Evolutionary conservation across 2,797 vertebrate species (phyloP).

Genomic region (Spinibarbus caldwelli): DNA sequence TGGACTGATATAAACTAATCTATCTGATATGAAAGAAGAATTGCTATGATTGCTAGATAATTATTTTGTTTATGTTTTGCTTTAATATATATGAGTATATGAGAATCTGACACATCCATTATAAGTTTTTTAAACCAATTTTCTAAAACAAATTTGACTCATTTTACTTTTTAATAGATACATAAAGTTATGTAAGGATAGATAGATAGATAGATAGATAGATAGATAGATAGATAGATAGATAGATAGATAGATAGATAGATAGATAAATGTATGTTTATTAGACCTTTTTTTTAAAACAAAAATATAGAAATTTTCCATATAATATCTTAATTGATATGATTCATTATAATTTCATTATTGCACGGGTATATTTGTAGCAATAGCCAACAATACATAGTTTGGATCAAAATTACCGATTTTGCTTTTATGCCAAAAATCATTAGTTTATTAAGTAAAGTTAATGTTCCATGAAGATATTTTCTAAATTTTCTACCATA

Average conservation of each 20-base stretch:
- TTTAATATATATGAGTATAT: not conserved
- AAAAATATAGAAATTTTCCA: too few relatives aligned
- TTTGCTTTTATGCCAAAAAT: too few relatives aligned
- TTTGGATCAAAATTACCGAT: too few relatives aligned
- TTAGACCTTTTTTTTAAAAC: too few relatives aligned
- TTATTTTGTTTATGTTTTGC: not conserved
- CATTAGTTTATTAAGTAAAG: too few relatives aligned
- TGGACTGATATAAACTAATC: not conserved
- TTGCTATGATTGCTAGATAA: not conserved
- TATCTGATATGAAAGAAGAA: not conserved
- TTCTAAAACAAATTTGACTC: not conserved
- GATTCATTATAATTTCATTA: too few relatives aligned
- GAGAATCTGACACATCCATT: not conserved
- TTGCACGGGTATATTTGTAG: too few relatives aligned
- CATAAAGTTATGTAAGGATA: not conserved
- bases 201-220: not conserved
- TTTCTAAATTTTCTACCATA: too few relatives aligned
- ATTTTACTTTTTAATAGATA: not conserved
- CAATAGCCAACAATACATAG: too few relatives aligned
- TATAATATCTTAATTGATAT: too few relatives aligned
- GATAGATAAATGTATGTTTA: too few relatives aligned
- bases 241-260: not conserved
- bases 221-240: not conserved
- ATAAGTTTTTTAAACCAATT: not conserved
- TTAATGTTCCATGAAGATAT: too few relatives aligned